Evolutionary conservation across 2,888 invertebrate species (phyloP), one percentile per base, ranked within the genome.

Genomic region (Gari tellinella): DNA sequence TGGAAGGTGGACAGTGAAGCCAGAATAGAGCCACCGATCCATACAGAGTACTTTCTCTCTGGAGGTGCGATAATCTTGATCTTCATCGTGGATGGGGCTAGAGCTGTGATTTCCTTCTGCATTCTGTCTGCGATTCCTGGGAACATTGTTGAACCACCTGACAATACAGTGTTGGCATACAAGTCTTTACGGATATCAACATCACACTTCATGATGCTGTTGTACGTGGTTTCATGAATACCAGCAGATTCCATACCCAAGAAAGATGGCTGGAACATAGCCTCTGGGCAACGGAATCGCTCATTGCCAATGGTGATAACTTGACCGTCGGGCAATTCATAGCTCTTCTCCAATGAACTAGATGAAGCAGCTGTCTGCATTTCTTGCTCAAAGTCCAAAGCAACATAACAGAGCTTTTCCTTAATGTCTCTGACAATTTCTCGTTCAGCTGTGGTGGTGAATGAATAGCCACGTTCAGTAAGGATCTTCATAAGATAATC

Each of bases 111-210:
- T 55, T 87, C 87, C 38, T 78, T 81, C 19, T 73, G 72, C 65
- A 86, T 63, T 38, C 86, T 68, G n/a, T 82, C 80, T 12, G 72
- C 72, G 52, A 88, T 51, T 10, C 86, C 86, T 37, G 82, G 79
- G 63, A 79, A 88, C 89, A 89, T 97, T 93, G 97, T 97, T 94
- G 97, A 96, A 90, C 97, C 97, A 82, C 97, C 97, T 80, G 96
- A 96, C 89, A 97, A 94, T 92, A 97, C 96, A 85, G 96, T 90
- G 82, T 92, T 92, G 46, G 78, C 73, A 43, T 82, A 88, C 58
- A 87, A 62, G 60, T 86, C 85, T 72, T 81, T 84, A 41, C 87
- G 66, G 64, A 88, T 83, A 60, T 88, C 87, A 5, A 88, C 82
- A 64, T 87, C 87, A 31, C 86, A 86, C 31, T 57, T 45, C 57